Base-by-base conservation (phyloP, 2,797 vertebrate genomes). In the Malurus leucopterus region DNA sequence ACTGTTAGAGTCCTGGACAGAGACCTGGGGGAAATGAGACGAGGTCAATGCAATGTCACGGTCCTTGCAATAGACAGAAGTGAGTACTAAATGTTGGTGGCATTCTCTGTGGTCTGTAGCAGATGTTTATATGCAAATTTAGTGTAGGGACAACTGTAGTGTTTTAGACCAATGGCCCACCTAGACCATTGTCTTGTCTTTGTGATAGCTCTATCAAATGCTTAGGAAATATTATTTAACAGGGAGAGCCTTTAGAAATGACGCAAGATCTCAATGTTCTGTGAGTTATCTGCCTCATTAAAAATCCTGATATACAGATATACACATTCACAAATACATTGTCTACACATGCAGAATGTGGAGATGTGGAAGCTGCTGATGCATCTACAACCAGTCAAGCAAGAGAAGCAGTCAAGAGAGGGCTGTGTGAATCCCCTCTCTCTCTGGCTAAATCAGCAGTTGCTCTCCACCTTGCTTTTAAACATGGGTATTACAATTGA, bases 1-100 rank as follows among this genome's bases (percentile, higher is more conserved):
- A 98, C 98, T 13, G 43, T 96, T 30, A 98, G 97, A 96, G 84
- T 96, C 19, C 96, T 99, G 58, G 98, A 99, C 88, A 97, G 98
- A 94, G 99, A 99, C 89, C 96, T 98, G 8, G 62, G 59, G 23
- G 97, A 97, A 49, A 97, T 98, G 67, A 93, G 95, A 64, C 74
- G 97, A 58, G 96, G 97, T 59, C 84, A 96, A 67, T 97, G 97
- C 77, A 98, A 97, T 59, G 38, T 97, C 74, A 97, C 97, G 16
- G 92, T 98, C 67, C 80, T 96, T 2, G 97, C 97, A 26, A 84
- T 82, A 47, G 98, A 98, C 93, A 73, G 86, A 94, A 95, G 97
- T 98, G 74, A 97, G 97, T 97, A 80, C 8, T 50, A n/a, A 77
- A 51, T 84, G 54, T 41, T 92, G 47, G 26, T 61, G 68, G 51